Conservation (phyloP, 2,797 vertebrate genomes). For the Mastacembelus armatus region DNA sequence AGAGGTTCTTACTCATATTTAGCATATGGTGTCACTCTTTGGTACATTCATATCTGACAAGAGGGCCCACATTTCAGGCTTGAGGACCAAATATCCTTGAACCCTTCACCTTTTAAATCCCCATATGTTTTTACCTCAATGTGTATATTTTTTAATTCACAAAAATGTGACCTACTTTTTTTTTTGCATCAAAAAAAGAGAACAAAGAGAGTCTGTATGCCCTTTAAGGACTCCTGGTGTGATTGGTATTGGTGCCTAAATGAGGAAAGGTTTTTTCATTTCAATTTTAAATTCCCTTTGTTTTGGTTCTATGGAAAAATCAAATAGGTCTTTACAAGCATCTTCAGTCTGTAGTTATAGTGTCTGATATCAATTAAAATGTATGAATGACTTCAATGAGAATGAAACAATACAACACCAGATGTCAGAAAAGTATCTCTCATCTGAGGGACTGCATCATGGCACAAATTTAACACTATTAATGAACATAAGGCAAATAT, state of each 20-base stretch:
- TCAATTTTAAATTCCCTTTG: not conserved
- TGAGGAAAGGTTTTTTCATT: not conserved
- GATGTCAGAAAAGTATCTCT: not conserved
- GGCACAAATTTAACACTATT: not conserved
- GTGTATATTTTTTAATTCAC: conserved; percentile 25
- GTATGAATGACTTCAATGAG: not conserved
- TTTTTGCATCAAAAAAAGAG: conserved; percentile 22
- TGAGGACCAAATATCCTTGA: conserved; percentile 13
- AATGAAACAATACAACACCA: not conserved
- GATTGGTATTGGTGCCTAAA: not conserved
- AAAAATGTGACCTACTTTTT: conserved; percentile 20
- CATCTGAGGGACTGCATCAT: conserved; percentile 1
- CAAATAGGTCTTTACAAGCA: not conserved
- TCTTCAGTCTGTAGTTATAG: not conserved
- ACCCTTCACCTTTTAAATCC: conserved; percentile 25
- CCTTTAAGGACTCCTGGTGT: not conserved
- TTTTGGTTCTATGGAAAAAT: not conserved
- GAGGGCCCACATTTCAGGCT: conserved; percentile 1
- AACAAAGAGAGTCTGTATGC: rapidly evolving
- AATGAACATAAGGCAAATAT: not conserved
- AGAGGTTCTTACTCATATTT: conserved; percentile 8
- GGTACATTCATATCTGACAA: not conserved
- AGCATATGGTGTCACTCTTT: conserved; percentile 2
- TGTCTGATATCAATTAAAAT: not conserved
- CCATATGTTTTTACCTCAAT: conserved; percentile 9